A percentile compares a stretch with the other conserved stretches of the same genome.
These are phyloP conservation scores for Ailurus styani DNA, from an alignment of 2,113 vertebrate species.

Conservation along the genomic window DNA sequence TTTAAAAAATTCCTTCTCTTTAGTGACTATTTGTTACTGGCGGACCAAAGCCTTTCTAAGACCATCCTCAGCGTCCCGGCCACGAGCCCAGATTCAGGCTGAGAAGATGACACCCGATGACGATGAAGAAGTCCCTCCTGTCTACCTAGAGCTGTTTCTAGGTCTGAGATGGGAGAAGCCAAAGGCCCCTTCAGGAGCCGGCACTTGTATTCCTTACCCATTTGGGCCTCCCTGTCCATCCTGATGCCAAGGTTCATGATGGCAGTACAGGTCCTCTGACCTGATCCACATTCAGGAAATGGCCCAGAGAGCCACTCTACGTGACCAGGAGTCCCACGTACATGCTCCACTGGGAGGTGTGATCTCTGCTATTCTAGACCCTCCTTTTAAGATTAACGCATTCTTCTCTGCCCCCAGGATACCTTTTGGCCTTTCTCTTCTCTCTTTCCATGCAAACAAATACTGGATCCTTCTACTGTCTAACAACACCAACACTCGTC, in stretches of 20 bases:
- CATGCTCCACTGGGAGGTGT: accelerated
- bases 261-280: background rate
- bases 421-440: background rate
- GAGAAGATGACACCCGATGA: background rate
- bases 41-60: background rate
- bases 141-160: background rate
- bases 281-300: background rate
- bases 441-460: background rate
- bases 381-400: background rate
- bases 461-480: background rate
- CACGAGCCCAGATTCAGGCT: background rate
- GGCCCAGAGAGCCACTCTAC: background rate
- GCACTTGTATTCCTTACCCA: accelerated
- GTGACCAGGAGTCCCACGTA: background rate
- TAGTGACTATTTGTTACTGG: background rate
- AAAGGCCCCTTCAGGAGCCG: accelerated
- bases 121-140: background rate
- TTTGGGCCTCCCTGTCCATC: background rate
- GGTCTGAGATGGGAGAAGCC: background rate
- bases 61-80: background rate
- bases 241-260: background rate
- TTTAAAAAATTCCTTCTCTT: background rate
- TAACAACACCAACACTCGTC: background rate
- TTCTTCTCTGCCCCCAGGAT: background rate
- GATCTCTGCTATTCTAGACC: background rate